Evolutionary conservation across 2,113 vertebrate species (phyloP), one percentile per base, ranked within the genome.

Genomic region (Gymnobelideus leadbeateri): DNA sequence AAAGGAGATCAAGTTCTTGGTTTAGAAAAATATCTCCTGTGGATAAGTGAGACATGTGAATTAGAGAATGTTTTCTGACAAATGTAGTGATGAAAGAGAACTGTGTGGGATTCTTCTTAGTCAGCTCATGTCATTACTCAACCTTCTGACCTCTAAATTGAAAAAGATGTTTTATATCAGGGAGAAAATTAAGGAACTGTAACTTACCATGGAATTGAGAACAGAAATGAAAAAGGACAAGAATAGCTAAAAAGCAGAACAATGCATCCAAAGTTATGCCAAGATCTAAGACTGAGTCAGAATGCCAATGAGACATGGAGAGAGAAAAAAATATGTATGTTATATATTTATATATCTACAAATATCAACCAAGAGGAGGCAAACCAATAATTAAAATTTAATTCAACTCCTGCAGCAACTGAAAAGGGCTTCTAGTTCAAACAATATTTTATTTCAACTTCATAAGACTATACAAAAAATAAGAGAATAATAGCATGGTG

Each of bases 111-210:
- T 37, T 91, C 94, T 96, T 50, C 16, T 57, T 95, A 95, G 92
- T 47, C 51, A 93, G 93, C 31, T 95, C 23, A 51, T 95, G 92
- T 94, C 52, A 94, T 90, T 68, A 96, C 57, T 68, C 92, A 93
- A 52, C 14, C 54, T 90, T 91, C 46, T 92, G 91, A 68, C 54
- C 91, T 95, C 84, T 95, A 89, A 94, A 95, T 50, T 91, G 90
- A 51, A 95, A 24, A 24, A 93, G 94, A 97, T 51, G 14, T 89
- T n/a, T 96, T 90, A 89, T 21, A 93, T 23, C 6, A 91, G 54
- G 89, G 61, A 94, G 68, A 89, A 94, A 89, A 97, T 97, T 50
- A 90, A 92, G 97, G 98, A 98, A 98, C 92, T 94, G 96, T 97
- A 98, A 97, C 92, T 96, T 94, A 90, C 61, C 25, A 46, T 37